A percentile compares a stretch with the other conserved stretches of the same genome.
Conservation (phyloP, 2,113 vertebrate species). For the Mirounga angustirostris region DNA sequence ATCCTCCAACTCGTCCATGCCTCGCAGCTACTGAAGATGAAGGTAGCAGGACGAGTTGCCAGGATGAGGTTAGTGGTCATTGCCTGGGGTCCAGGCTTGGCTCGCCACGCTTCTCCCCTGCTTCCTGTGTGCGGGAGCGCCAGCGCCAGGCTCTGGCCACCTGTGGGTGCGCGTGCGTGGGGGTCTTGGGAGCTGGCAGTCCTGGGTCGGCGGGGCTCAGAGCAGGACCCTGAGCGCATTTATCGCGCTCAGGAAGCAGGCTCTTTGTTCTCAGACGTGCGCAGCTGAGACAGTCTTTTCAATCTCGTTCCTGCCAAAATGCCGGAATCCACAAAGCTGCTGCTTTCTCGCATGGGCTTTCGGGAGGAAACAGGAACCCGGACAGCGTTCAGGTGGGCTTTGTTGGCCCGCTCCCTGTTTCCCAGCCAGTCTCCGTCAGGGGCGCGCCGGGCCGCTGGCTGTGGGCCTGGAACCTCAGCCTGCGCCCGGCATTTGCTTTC, state of each 20-base stretch:
- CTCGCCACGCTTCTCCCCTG: background rate
- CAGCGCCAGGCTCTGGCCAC: too few relatives aligned
- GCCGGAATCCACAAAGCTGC: background rate
- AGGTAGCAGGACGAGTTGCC: background rate
- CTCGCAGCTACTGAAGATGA: background rate
- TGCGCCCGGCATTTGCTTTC: background rate
- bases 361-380: background rate
- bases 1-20: background rate
- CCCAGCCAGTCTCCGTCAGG: accelerated
- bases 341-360: background rate
- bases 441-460: accelerated
- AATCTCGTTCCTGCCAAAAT: background rate
- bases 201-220: background rate
- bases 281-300: too few relatives aligned
- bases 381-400: background rate
- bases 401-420: background rate
- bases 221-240: background rate
- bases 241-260: background rate
- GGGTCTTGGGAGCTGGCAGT: background rate
- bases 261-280: background rate
- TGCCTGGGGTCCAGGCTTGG: background rate
- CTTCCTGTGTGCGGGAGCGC: too few relatives aligned
- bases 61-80: background rate
- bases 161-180: too few relatives aligned
- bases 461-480: background rate